Conservation (phyloP, 2,888 invertebrate genomes). For the Drymonia ruficornis region DNA sequence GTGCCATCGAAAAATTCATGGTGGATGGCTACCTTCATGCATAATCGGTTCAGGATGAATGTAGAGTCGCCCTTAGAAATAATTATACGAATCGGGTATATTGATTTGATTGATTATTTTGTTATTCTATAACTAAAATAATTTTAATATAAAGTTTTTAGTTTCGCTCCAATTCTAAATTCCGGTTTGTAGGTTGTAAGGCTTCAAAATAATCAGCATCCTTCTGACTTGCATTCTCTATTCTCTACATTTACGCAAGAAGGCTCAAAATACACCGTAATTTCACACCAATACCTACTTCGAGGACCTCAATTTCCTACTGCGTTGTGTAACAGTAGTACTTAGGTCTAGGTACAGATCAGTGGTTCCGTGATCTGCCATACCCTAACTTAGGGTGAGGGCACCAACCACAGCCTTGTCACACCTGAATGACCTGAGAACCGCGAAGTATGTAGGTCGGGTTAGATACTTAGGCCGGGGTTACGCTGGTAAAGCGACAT, state of each 20-base stretch:
- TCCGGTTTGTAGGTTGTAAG: too few species aligned
- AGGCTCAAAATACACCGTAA: background rate
- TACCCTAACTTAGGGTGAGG: slow-evolving; percentile 65
- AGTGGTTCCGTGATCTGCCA: slow-evolving; percentile 54
- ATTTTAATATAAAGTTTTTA: too few species aligned
- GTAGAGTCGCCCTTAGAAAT: too few species aligned
- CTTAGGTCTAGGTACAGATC: slow-evolving; percentile 21
- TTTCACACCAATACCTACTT: background rate
- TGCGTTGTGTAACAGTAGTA: slow-evolving; percentile 35
- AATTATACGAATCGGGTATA: too few species aligned
- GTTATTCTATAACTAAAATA: too few species aligned
- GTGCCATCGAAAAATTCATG: too few species aligned
- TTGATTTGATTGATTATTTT: too few species aligned
- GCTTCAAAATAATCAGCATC: background rate
- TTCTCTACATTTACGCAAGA: slow-evolving; percentile 8
- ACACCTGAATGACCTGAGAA: slow-evolving; percentile 51
- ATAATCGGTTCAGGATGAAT: too few species aligned
- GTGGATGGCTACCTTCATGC: too few species aligned
- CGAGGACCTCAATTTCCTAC: slow-evolving; percentile 27
- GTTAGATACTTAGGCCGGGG: slow-evolving; percentile 27
- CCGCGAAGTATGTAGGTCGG: slow-evolving; percentile 48
- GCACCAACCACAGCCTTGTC: slow-evolving; percentile 71
- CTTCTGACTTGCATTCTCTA: background rate
- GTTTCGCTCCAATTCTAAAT: too few species aligned
- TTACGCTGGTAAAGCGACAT: too few species aligned